Conservation (phyloP, 2,797 vertebrate genomes). For the Epinephelus malabaricus region DNA sequence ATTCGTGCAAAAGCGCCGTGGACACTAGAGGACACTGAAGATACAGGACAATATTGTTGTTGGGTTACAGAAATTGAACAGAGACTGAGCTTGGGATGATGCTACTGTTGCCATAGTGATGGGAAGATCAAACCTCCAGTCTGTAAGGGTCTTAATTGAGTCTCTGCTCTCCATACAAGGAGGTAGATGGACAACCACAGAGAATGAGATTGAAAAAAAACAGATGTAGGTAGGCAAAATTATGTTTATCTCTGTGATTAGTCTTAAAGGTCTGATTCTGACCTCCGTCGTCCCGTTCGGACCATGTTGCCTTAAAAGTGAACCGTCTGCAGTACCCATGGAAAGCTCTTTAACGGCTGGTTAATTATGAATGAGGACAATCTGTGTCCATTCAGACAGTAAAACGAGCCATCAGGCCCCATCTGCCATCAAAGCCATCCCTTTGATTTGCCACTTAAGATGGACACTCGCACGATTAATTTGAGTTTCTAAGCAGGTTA, state of each 20-base stretch:
- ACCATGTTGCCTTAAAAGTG: constrained; percentile 50
- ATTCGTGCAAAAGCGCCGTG: constrained; percentile 7
- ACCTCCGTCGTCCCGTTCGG: constrained; percentile 45
- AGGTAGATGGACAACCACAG: constrained; percentile 26
- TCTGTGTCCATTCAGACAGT: constrained; percentile 87
- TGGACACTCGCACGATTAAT: constrained; percentile 78
- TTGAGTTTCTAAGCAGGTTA: constrained; percentile 82
- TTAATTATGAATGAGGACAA: constrained; percentile 92
- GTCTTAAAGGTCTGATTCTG: constrained; percentile 25
- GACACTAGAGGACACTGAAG: constrained; percentile 50
- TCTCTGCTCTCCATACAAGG: constrained; percentile 48
- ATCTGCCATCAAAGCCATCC: constrained; percentile 84
- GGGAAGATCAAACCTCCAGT: constrained; percentile 47
- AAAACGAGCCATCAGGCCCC: constrained; percentile 83
- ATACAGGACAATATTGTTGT: constrained; percentile 38
- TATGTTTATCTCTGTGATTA: constrained; percentile 1
- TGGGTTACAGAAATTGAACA: constrained; percentile 50
- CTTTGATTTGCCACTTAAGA: constrained; percentile 82
- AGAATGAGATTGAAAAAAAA: constrained; percentile 13
- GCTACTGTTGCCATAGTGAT: constrained; percentile 70
- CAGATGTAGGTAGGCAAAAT: background rate
- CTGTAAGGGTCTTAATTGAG: constrained; percentile 62
- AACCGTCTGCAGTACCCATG: constrained; percentile 78
- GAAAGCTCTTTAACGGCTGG: constrained; percentile 77
- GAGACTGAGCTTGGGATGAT: constrained; percentile 22